These are phyloP conservation scores for Schizaphis graminum DNA, from an alignment of 2,888 invertebrate genomes.

Conservation along the genomic window DNA sequence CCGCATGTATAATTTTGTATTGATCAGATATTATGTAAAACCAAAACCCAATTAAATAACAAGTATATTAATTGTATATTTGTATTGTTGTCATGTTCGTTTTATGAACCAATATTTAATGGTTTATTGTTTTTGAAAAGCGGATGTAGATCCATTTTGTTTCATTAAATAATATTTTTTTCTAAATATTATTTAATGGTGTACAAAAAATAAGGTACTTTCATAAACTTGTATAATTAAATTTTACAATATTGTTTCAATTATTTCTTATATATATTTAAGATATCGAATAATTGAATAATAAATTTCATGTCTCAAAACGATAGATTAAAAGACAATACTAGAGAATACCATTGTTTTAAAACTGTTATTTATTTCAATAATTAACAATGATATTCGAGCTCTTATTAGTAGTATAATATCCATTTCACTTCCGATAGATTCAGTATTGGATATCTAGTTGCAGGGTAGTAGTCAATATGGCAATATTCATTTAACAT, in stretches of 20 bases:
- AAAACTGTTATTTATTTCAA: neutral
- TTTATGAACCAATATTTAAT: constrained; percentile 36
- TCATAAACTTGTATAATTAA: neutral
- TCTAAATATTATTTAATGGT: neutral
- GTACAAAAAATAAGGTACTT: neutral
- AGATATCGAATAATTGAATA: neutral
- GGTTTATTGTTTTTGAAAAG: constrained; percentile 14
- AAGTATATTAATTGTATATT: constrained; percentile 49
- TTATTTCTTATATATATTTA: neutral
- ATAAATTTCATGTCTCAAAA: neutral
- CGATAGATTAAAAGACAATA: neutral
- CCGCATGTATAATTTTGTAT: neutral
- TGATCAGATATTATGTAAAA: constrained; percentile 25
- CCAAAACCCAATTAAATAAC: constrained; percentile 34
- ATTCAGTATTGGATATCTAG: neutral
- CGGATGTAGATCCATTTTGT: neutral
- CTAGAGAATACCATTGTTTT: neutral
- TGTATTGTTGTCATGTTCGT: constrained; percentile 17
- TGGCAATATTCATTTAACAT: neutral
- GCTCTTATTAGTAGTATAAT: neutral
- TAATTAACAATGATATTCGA: neutral
- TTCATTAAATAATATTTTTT: neutral
- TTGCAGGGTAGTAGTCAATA: neutral
- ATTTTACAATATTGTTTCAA: neutral
- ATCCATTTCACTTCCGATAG: neutral